These are phyloP conservation scores for Bombus sibiricus DNA, from an alignment of 1,140 invertebrate species.

Conservation along the genomic window DNA sequence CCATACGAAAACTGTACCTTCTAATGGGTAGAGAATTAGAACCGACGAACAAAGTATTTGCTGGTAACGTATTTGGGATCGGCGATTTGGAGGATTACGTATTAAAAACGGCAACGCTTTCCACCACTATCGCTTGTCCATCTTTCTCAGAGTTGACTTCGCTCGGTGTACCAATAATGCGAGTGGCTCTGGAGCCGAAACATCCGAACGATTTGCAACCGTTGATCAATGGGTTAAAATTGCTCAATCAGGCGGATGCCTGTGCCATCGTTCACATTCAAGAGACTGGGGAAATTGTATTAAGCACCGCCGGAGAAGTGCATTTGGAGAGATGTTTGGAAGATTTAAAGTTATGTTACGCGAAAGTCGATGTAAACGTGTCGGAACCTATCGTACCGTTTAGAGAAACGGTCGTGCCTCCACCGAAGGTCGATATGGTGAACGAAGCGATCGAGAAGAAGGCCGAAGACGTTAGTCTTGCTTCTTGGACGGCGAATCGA, in stretches of 20 bases:
- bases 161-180: slow-evolving; percentile 93
- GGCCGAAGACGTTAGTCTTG: slow-evolving; percentile 82
- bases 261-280: slow-evolving; percentile 95
- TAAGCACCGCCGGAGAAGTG: slow-evolving; percentile 98
- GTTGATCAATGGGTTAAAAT: slow-evolving; percentile 90
- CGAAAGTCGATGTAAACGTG: slow-evolving; percentile 93
- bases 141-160: slow-evolving; percentile 93
- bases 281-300: slow-evolving; percentile 97
- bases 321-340: slow-evolving; percentile 97
- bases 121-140: slow-evolving; percentile 91
- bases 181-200: slow-evolving; percentile 96
- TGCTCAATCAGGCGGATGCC: slow-evolving; percentile 96
- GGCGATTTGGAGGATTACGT: slow-evolving; percentile 93
- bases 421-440: slow-evolving; percentile 93
- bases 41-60: slow-evolving; percentile 89
- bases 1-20: slow-evolving; percentile 90
- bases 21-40: slow-evolving; percentile 97
- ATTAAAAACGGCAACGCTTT: slow-evolving; percentile 96
- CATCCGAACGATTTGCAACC: slow-evolving; percentile 91
- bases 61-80: slow-evolving; percentile 96
- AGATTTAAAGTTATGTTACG: slow-evolving; percentile 92
- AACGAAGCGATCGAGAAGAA: slow-evolving; percentile 91
- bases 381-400: slow-evolving; percentile 98
- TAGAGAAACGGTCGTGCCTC: slow-evolving; percentile 94
- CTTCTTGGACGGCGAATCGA: slow-evolving; percentile 88